A percentile compares a stretch with the other conserved stretches of the same genome.
Conservation (phyloP, 2,888 invertebrate species). For the Colostygia pectinataria region DNA sequence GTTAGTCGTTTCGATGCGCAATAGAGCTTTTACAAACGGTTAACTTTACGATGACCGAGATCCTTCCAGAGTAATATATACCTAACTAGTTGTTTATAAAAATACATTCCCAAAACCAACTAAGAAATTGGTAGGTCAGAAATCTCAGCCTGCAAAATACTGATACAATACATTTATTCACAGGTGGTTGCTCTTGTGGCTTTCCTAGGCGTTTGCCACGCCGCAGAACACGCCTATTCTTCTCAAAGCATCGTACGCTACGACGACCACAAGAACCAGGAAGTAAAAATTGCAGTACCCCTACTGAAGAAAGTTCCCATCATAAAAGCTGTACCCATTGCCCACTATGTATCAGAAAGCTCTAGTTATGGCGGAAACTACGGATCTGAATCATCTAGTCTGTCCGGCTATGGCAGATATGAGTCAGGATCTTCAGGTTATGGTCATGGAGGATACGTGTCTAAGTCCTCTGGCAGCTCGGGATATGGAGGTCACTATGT, state of each 20-base stretch:
- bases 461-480: conserved; percentile 2
- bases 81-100: no score
- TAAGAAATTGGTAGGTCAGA: no score
- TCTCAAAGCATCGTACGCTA: conserved; percentile 45
- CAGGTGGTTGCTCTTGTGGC: conserved; percentile 42
- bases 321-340: conserved; percentile 34
- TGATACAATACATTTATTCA: conserved; percentile 12
- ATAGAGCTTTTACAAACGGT: no score
- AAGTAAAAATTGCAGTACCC: conserved; percentile 15
- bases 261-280: conserved; percentile 32
- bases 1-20: no score
- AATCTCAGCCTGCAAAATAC: conserved; percentile 1
- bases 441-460: not conserved
- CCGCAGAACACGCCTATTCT: conserved; percentile 47
- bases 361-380: conserved; percentile 21
- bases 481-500: not conserved
- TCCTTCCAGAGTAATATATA: no score
- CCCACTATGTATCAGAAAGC: conserved; percentile 35
- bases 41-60: no score
- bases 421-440: not conserved
- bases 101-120: no score
- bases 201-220: conserved; percentile 41
- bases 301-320: conserved; percentile 22
- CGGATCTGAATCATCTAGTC: not conserved
- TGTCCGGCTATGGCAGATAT: conserved; percentile 2